A percentile compares a stretch with the other conserved stretches of the same genome.
phyloP scores from a whole-genome alignment of 2,888 invertebrate species.

The Drosophila putrida region DNA sequence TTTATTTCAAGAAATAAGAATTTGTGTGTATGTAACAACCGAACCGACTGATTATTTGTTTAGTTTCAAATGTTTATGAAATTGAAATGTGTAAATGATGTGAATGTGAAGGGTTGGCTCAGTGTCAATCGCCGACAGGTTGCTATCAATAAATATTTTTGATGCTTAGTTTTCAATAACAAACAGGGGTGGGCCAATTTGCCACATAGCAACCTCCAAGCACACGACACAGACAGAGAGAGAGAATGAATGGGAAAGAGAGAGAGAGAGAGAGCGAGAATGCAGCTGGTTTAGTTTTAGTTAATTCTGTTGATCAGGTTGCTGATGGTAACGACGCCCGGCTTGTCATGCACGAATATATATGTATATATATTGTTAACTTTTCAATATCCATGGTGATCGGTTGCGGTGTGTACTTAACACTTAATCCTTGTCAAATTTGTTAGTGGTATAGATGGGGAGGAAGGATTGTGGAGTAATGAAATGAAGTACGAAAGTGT shows the following conservation, averaged over 20 bases:
- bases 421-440: conserved; percentile 16
- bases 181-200: conserved; percentile 52
- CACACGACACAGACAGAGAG: conserved; percentile 1
- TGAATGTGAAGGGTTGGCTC: conserved; percentile 4
- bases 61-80: background rate
- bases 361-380: no score
- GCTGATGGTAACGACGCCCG: conserved; percentile 39
- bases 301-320: conserved; percentile 48
- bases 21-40: no score
- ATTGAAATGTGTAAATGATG: conserved; percentile 44
- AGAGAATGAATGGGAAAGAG: background rate
- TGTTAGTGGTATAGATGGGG: conserved; percentile 4
- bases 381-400: conserved; percentile 54
- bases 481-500: conserved; percentile 2
- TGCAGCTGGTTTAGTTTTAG: conserved; percentile 12
- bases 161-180: conserved; percentile 78
- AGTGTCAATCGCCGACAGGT: conserved; percentile 47
- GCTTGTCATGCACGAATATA: background rate
- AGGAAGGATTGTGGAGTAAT: background rate
- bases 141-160: conserved; percentile 74
- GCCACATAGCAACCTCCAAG: conserved; percentile 61
- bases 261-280: background rate
- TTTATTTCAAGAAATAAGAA: no score
- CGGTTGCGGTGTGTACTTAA: conserved; percentile 18
- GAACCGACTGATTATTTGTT: background rate